A percentile compares a stretch with the other conserved stretches of the same genome.
Evolutionary conservation across 2,888 invertebrate genomes (phyloP).

Genomic region (Leucozona laternaria): DNA sequence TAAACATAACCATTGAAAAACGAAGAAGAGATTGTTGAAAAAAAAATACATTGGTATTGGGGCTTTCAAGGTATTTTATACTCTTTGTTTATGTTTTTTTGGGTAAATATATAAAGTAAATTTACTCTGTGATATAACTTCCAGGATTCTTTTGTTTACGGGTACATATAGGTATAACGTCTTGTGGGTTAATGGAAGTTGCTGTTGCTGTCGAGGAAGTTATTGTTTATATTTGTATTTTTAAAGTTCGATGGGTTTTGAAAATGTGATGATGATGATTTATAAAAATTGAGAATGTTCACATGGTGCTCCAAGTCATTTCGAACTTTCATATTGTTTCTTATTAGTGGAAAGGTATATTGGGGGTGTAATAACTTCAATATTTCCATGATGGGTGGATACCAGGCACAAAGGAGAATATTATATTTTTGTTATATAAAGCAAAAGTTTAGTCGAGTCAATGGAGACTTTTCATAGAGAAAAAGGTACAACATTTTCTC

Average conservation of each 20-base stretch:
- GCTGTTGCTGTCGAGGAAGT: constrained; percentile 24
- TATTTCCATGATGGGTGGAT: neutral
- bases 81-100: constrained; percentile 6
- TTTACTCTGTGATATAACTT: constrained; percentile 14
- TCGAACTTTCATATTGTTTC: neutral
- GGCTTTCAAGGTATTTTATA: constrained; percentile 9
- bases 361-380: neutral
- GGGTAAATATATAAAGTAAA: constrained; percentile 1
- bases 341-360: neutral
- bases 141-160: constrained; percentile 12
- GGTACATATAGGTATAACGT: constrained; percentile 18
- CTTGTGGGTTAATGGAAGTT: constrained; percentile 40
- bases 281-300: constrained; percentile 23
- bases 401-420: neutral
- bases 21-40: constrained; percentile 2
- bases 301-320: constrained; percentile 15
- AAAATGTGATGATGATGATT: constrained; percentile 11
- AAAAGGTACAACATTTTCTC: neutral
- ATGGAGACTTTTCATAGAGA: neutral
- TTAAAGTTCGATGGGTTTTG: constrained; percentile 25
- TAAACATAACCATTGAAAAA: constrained; percentile 34
- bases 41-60: constrained; percentile 15
- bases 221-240: constrained; percentile 13
- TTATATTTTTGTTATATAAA: neutral
- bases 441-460: neutral